Evolutionary conservation across 2,888 invertebrate species (phyloP).

Genomic region (Pimpla rufipes): DNA sequence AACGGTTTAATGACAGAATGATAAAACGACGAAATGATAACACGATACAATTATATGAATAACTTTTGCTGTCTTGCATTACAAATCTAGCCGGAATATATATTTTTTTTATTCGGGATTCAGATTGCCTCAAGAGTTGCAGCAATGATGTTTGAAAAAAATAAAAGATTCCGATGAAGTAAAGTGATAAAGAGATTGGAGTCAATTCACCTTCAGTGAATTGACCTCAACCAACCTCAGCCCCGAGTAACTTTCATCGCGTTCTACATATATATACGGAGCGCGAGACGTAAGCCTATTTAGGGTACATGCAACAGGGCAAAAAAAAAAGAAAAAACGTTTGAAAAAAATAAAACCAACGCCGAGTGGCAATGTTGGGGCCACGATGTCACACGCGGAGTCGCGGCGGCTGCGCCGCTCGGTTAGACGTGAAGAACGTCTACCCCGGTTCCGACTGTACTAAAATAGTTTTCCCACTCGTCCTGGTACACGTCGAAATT

Average conservation of each 20-base stretch:
- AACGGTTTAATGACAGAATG: background rate
- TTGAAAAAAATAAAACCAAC: constrained; percentile 5
- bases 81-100: background rate
- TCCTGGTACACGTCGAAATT: constrained; percentile 7
- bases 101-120: background rate
- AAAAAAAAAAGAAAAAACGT: constrained; percentile 4
- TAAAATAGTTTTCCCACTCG: constrained; percentile 63
- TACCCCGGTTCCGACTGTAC: constrained; percentile 62
- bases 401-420: constrained; percentile 36
- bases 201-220: background rate
- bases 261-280: background rate
- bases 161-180: background rate
- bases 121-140: background rate
- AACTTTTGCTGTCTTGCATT: background rate
- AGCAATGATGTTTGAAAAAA: constrained; percentile 1
- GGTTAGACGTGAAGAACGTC: constrained; percentile 51
- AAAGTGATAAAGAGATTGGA: background rate
- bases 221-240: constrained; percentile 11
- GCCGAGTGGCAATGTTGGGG: constrained; percentile 21
- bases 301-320: constrained; percentile 9
- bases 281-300: constrained; percentile 26
- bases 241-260: constrained; percentile 4
- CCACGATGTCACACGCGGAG: constrained; percentile 63
- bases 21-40: background rate
- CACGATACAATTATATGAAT: too few relatives aligned